Conservation (phyloP, 2,888 invertebrate species). For the Clanis bilineata region DNA sequence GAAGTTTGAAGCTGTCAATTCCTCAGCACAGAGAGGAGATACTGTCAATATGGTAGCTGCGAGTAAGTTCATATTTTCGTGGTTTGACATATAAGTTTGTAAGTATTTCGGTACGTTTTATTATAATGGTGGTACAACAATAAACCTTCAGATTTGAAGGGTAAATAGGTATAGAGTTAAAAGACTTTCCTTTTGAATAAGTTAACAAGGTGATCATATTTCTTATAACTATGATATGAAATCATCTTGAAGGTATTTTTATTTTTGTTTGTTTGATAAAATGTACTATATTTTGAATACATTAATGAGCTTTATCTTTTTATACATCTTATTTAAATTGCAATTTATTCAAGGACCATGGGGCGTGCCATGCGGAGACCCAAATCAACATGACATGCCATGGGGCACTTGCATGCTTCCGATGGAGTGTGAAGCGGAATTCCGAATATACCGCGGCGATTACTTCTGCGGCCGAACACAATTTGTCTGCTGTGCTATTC, state of each 20-base stretch:
- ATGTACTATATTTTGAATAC: no score
- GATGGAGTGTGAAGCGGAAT: conserved; percentile 64
- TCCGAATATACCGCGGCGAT: conserved; percentile 66
- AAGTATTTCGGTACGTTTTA: neutral
- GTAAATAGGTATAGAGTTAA: no score
- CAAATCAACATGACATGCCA: conserved; percentile 67
- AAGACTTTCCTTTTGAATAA: no score
- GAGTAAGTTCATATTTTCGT: conserved; percentile 40
- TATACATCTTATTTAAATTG: neutral
- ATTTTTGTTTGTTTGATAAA: no score
- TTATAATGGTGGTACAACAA: no score
- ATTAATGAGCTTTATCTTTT: neutral
- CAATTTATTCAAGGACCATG: conserved; percentile 56
- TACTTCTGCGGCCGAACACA: conserved; percentile 60
- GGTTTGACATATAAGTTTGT: neutral
- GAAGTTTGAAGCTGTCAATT: conserved; percentile 53
- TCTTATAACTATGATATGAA: no score
- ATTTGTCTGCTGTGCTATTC: conserved; percentile 64
- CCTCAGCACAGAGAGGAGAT: conserved; percentile 45
- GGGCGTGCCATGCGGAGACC: conserved; percentile 72
- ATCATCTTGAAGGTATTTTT: no score
- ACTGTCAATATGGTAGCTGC: conserved; percentile 66
- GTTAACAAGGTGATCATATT: no score
- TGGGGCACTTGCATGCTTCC: conserved; percentile 68
- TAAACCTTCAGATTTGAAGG: no score